Conservation (phyloP, 1,140 invertebrate species). For the Aethina tumida region DNA sequence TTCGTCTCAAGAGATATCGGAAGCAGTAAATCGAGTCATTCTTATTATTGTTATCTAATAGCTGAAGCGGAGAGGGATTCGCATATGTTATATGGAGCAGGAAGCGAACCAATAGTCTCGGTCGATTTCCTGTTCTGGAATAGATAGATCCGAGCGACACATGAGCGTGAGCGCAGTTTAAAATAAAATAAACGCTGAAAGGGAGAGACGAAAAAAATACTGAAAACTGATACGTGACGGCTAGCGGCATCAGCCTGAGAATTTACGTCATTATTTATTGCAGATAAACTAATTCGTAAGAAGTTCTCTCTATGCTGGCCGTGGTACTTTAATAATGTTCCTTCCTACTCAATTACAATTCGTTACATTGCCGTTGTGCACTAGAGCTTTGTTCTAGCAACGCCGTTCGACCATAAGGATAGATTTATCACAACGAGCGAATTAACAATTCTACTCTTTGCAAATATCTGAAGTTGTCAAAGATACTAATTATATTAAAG, state of each 20-base stretch:
- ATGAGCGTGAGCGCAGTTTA: slow-evolving; percentile 4
- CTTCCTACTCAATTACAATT: slow-evolving; percentile 17
- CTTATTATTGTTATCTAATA: no score
- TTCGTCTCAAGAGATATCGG: no score
- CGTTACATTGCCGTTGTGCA: slow-evolving; percentile 8
- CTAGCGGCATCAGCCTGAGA: slow-evolving; percentile 14
- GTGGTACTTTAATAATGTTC: slow-evolving; percentile 13
- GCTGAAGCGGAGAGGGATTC: no score
- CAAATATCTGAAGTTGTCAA: no score
- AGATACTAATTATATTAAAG: no score
- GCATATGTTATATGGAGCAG: no score
- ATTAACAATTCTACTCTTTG: background rate
- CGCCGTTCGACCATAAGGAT: no score
- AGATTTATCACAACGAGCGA: no score
- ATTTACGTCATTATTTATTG: slow-evolving; percentile 18
- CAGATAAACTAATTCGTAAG: slow-evolving; percentile 18
- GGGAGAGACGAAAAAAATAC: slow-evolving; percentile 6
- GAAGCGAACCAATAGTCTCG: no score
- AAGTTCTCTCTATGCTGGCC: slow-evolving; percentile 4
- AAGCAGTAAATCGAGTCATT: no score
- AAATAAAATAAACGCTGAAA: slow-evolving; percentile 11
- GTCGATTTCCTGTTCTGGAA: no score
- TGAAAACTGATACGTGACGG: slow-evolving; percentile 13
- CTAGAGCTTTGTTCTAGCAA: slow-evolving; percentile 2
- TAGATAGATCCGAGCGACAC: slow-evolving; percentile 7